Percentiles rank a stretch among this genome's conserved stretches.
These are phyloP conservation scores for Hydrocynus forskahlii DNA, from an alignment of 2,797 vertebrate species.

Conservation along the genomic window DNA sequence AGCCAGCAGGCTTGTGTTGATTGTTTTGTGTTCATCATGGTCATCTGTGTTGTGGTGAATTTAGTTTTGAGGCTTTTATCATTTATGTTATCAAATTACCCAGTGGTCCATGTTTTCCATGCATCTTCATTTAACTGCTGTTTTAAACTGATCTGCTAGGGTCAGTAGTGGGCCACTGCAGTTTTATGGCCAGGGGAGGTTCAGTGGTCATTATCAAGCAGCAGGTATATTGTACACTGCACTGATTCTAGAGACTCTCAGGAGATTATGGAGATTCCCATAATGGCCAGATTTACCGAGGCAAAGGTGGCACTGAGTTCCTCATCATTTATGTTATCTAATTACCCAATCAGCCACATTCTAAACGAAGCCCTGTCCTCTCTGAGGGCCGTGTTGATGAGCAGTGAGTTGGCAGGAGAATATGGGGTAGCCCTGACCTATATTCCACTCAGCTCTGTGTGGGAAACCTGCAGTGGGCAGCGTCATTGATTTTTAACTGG, in stretches of 20 bases:
- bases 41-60: no score
- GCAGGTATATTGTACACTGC: neutral
- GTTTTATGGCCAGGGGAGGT: no score
- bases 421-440: slow-evolving; percentile 43
- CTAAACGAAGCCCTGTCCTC: slow-evolving; percentile 15
- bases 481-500: slow-evolving; percentile 50
- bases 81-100: no score
- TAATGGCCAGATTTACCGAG: neutral
- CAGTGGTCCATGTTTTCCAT: no score
- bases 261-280: neutral
- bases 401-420: slow-evolving; percentile 41
- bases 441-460: slow-evolving; percentile 41
- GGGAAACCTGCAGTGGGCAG: slow-evolving; percentile 27
- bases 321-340: neutral
- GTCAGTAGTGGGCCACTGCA: no score
- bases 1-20: no score
- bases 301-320: slow-evolving; percentile 13
- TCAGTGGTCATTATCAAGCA: neutral
- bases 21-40: no score
- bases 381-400: slow-evolving; percentile 35
- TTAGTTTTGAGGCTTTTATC: no score
- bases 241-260: slow-evolving; percentile 5
- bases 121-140: no score
- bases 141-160: no score
- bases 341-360: slow-evolving; percentile 17